A percentile compares a stretch with the other conserved stretches of the same genome.
phyloP scores from a whole-genome alignment of 2,113 vertebrate species.

The Lonchura striata region DNA sequence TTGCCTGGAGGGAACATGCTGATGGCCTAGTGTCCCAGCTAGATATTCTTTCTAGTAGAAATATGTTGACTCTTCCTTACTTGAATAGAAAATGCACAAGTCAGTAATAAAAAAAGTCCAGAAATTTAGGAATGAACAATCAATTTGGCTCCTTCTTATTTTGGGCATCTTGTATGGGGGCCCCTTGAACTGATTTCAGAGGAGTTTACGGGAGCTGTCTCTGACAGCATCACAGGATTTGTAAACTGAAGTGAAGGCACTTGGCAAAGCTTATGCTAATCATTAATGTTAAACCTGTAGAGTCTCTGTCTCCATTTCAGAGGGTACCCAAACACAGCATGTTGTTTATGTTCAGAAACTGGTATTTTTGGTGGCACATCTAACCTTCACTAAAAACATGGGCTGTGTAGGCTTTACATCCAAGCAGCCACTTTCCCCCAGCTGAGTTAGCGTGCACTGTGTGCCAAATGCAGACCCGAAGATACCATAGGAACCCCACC shows the following conservation, averaged over 20 bases:
- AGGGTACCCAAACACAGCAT: neutral
- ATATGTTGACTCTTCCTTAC: neutral
- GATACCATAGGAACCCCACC: neutral
- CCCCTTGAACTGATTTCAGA: neutral
- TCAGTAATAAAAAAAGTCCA: neutral
- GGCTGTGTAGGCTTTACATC: neutral
- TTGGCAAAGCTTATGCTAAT: neutral
- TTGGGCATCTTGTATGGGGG: neutral
- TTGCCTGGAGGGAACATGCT: neutral
- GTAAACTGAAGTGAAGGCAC: neutral
- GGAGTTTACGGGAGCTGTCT: neutral
- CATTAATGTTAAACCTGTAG: neutral
- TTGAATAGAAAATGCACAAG: neutral
- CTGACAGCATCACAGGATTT: neutral
- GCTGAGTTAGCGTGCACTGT: neutral
- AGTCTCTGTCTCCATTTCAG: neutral
- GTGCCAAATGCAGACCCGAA: neutral
- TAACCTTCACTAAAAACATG: neutral
- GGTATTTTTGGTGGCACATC: neutral
- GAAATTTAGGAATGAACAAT: neutral
- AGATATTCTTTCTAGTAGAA: neutral
- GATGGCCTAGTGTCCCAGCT: neutral
- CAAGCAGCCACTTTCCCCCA: neutral
- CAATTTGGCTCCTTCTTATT: neutral
- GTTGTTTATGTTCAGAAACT: neutral